phyloP scores from a whole-genome alignment of 2,888 invertebrate genomes.

The Eubasilissa splendida region DNA sequence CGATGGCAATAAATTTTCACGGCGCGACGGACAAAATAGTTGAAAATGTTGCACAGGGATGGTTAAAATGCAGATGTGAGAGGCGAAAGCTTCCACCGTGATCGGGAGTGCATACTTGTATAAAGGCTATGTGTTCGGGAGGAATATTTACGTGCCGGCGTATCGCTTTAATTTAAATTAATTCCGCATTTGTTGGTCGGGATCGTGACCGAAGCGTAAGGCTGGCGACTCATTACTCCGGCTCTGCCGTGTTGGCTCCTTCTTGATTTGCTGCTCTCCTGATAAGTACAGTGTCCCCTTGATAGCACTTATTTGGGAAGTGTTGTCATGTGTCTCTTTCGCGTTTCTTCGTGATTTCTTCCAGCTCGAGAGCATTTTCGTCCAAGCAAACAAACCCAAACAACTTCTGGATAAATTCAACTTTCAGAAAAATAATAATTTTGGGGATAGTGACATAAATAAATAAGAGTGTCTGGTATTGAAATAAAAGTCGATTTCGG shows the following conservation, averaged over 20 bases:
- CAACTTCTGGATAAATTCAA: too few relatives aligned
- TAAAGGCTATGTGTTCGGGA: not conserved
- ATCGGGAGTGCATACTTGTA: slow-evolving; percentile 42
- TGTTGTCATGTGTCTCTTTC: slow-evolving; percentile 38
- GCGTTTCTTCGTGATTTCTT: slow-evolving; percentile 25
- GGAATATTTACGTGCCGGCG: slow-evolving; percentile 51
- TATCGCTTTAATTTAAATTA: slow-evolving; percentile 57
- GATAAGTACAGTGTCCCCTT: slow-evolving; percentile 33
- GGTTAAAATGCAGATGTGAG: slow-evolving; percentile 37
- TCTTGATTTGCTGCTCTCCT: slow-evolving; percentile 52
- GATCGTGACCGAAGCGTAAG: slow-evolving; percentile 55
- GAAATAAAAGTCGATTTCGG: too few relatives aligned
- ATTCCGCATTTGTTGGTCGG: slow-evolving; percentile 55
- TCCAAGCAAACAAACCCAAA: not conserved
- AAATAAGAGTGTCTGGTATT: too few relatives aligned
- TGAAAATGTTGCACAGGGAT: slow-evolving; percentile 32
- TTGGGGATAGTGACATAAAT: too few relatives aligned
- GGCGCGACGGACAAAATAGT: slow-evolving; percentile 33
- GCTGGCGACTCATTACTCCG: slow-evolving; percentile 48
- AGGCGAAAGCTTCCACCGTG: slow-evolving; percentile 44
- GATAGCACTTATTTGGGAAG: slow-evolving; percentile 42
- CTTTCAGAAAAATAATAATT: too few relatives aligned
- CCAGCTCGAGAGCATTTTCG: not conserved
- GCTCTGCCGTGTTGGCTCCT: slow-evolving; percentile 42
- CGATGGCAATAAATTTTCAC: slow-evolving; percentile 27